Base-by-base conservation (phyloP, 1,140 invertebrate genomes). In the Triops cancriformis region DNA sequence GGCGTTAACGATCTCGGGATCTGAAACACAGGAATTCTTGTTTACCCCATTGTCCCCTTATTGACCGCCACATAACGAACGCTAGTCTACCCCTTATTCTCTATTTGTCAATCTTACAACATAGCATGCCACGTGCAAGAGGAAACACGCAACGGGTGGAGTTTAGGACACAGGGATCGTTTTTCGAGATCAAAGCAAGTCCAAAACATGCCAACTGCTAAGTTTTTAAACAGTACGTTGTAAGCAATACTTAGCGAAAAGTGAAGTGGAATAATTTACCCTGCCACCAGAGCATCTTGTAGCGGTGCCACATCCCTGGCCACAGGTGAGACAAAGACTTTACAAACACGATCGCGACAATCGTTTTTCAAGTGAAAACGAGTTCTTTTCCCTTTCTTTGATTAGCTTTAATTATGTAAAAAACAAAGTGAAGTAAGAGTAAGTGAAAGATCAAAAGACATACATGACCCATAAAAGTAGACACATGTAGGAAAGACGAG, bases 1-100 rank as follows among this genome's bases (percentile, higher is more conserved):
- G 23, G 85, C 86, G 82, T 87, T 87, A 74, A 86, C 76, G 45
- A 85, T 82, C 73, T 82, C 80, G n/a, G 80, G 80, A 81, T 83
- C 84, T 84, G 78, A 27, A 76, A 45, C 14, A 28, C 28, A 43
- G n/a, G 23, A 76, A 64, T 18, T 1, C 6, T 64, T 64, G 51
- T 64, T 64, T 64, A 64, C 14, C 23, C 6, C 10, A 14, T 18
- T 64, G 23, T 64, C 14, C 51, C 14, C 18, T 23, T 64, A 64
- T n/a, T 64, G 18, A 64, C 18, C 7, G 51, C 18, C 14, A 23
- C 51, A 23, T 64, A 10, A 64, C 51, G 14, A 45, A 64, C 51
- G 51, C 51, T 64, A 64, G 18, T 64, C 51, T 64, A 64, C 51
- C 51, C 18, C 51, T 9, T 6, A 64, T 64, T 23, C 23, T 64